These are phyloP conservation scores for Onthophagus sagittarius DNA, from an alignment of 2,888 invertebrate species.

Conservation along the genomic window DNA sequence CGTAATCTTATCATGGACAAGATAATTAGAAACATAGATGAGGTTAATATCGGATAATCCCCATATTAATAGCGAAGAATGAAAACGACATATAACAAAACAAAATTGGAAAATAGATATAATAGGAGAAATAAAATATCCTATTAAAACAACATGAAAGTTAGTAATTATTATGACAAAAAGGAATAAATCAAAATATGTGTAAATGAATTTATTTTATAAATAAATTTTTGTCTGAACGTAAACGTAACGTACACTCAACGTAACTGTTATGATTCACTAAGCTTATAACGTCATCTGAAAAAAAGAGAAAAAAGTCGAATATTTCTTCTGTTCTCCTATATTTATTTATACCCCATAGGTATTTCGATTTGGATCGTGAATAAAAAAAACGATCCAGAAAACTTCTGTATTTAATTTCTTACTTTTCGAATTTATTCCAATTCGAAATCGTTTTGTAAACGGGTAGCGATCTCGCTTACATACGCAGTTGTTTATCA, in stretches of 20 bases:
- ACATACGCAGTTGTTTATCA: constrained; percentile 20
- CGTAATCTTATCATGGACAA: no score
- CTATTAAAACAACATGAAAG: no score
- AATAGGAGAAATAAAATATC: no score
- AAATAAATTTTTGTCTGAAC: neutral
- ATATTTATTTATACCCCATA: neutral
- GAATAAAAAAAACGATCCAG: constrained; percentile 3
- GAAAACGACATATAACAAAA: no score
- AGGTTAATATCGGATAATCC: no score
- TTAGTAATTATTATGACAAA: no score
- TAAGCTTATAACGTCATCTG: constrained; percentile 4
- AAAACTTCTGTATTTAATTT: constrained; percentile 13
- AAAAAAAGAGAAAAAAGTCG: constrained; percentile 6
- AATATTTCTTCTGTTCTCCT: neutral
- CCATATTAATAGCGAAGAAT: no score
- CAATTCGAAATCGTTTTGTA: constrained; percentile 10
- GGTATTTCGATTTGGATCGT: neutral
- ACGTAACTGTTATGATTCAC: neutral
- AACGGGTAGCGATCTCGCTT: neutral
- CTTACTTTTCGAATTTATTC: constrained; percentile 9
- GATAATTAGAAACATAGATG: no score
- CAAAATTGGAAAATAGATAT: no score
- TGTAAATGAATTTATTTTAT: neutral
- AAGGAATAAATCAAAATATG: no score
- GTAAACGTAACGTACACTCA: neutral